Base-by-base conservation (phyloP, 1,140 invertebrate species). In the Campoletis sonorensis region DNA sequence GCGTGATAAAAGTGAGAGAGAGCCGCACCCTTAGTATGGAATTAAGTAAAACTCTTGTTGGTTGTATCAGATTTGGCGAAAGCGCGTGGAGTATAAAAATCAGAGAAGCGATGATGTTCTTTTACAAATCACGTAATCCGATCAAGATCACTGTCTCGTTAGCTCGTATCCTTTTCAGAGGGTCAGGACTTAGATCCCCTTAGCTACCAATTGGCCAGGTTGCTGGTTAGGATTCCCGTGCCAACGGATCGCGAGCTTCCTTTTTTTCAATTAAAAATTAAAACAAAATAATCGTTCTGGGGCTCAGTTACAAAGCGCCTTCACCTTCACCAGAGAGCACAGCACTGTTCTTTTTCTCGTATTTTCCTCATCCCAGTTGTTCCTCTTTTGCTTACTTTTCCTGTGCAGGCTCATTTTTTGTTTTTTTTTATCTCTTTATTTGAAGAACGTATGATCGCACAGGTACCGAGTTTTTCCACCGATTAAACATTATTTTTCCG, bases 241-340 rank as follows among this genome's bases (percentile, higher is more conserved):
- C 54, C 13, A 23, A 58, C 54, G 21, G 2, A 21, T 89, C 11
- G 5, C 85, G 82, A 83, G 86, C 84, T 88, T 84, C 84, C 90
- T 90, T 90, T 89, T 90, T 89, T 84, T 90, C 89, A 92, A 92
- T 91, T 92, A 91, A 92, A 92, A 91, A 92, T 91, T 91, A 90
- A 92, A 90, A 91, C 23, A 64, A 64, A 64, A 64, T 64, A 91
- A 88, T 90, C 86, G 85, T 80, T 84, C 87, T 83, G 27, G 8
- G 8, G 21, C 61, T 11, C 61, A 26, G n/a, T 23, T 2, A 26
- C n/a, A 64, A 23, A 23, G n/a, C n/a, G 61, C 61, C 61, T 64
- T 64, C 23, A 27, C 61, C n/a, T 64, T 64, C 23, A 26, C 23
- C 23, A 54, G n/a, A 64, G n/a, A 27, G 11, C 1, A 23, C 61